Conservation (phyloP, 2,113 vertebrate genomes). For the Tetrax tetrax region DNA sequence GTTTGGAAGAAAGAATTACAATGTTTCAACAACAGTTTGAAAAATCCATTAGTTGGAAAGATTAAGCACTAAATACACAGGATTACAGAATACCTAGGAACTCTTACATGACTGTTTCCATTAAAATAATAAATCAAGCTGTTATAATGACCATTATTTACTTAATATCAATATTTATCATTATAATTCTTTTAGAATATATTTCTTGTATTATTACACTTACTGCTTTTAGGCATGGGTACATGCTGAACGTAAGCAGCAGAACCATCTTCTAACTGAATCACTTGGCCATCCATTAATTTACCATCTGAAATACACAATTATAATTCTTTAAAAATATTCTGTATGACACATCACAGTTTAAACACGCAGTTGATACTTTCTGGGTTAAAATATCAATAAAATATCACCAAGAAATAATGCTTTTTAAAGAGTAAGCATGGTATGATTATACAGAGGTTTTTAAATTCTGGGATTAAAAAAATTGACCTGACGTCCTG, state of each 20-base stretch:
- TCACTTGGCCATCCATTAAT: conserved; percentile 97
- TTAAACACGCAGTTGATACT: neutral
- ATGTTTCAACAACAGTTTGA: neutral
- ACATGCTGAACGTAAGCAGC: conserved; percentile 97
- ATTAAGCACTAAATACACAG: neutral
- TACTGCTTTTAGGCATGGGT: conserved; percentile 92
- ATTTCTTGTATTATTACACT: conserved; percentile 46
- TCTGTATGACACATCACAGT: neutral
- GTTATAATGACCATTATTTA: neutral
- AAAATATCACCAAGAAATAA: conserved; percentile 13
- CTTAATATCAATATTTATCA: neutral
- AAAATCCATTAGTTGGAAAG: neutral
- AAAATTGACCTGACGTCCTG: neutral
- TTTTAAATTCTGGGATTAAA: neutral
- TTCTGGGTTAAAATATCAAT: neutral
- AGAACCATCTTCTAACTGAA: conserved; percentile 97
- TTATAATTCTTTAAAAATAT: neutral
- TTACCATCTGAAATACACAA: conserved; percentile 85
- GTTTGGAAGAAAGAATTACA: conserved; percentile 54
- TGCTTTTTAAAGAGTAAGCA: neutral
- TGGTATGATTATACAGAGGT: neutral
- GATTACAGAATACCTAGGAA: neutral
- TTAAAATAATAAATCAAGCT: neutral
- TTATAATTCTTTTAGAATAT: neutral
- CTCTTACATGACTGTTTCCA: neutral